Evolutionary conservation across 64 coral and sea anemone genomes (phyloP).

Genomic region (Cladopsammia gracilis): DNA sequence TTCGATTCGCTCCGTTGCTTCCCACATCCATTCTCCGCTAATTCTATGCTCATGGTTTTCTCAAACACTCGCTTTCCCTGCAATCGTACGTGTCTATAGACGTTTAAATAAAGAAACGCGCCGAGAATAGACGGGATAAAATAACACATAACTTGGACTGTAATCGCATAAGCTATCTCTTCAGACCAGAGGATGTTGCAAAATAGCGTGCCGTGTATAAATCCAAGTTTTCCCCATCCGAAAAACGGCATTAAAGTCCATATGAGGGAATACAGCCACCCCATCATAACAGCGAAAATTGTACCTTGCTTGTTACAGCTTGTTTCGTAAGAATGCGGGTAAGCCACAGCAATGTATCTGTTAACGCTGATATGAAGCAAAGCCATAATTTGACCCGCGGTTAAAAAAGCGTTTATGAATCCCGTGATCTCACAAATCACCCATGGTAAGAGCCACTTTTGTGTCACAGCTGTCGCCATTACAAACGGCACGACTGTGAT

Average conservation of each 20-base stretch:
- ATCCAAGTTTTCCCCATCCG: slow-evolving; percentile 95
- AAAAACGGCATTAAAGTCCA: slow-evolving; percentile 93
- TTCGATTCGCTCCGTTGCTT: neutral
- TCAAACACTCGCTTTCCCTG: slow-evolving; percentile 64
- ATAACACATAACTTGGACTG: slow-evolving; percentile 80
- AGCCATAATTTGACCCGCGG: slow-evolving; percentile 90
- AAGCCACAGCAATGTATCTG: slow-evolving; percentile 82
- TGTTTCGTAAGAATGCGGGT: slow-evolving; percentile 86
- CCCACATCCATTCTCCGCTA: neutral
- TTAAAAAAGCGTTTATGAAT: slow-evolving; percentile 95
- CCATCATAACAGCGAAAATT: slow-evolving; percentile 51
- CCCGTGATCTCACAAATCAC: slow-evolving; percentile 75
- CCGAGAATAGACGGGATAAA: slow-evolving; percentile 80
- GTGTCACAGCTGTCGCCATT: slow-evolving; percentile 62
- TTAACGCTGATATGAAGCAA: slow-evolving; percentile 95
- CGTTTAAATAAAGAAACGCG: slow-evolving; percentile 61
- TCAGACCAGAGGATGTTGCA: slow-evolving; percentile 93
- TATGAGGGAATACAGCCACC: slow-evolving; percentile 81
- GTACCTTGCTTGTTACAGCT: slow-evolving; percentile 77
- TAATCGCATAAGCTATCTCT: slow-evolving; percentile 75
- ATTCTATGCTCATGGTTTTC: slow-evolving; percentile 1
- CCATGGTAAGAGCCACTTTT: slow-evolving; percentile 57
- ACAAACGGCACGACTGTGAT: slow-evolving; percentile 92
- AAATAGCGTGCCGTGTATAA: slow-evolving; percentile 87
- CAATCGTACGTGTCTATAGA: slow-evolving; percentile 77